Evolutionary conservation across 2,113 vertebrate genomes (phyloP).

Genomic region (Halichoerus grypus): DNA sequence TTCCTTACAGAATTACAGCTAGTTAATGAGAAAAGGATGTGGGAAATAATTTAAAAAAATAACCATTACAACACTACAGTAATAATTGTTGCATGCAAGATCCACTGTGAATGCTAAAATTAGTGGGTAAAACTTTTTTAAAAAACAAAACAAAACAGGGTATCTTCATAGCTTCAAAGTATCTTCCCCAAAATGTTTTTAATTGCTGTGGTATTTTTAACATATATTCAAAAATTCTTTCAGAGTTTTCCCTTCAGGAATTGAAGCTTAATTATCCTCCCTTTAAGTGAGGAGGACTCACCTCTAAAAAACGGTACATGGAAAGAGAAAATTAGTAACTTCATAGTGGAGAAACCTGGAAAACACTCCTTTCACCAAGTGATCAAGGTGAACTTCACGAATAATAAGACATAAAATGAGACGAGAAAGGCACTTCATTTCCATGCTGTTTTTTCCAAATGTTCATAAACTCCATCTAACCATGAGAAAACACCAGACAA

Average conservation of each 20-base stretch:
- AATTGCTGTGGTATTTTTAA: not conserved
- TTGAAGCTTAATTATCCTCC: not conserved
- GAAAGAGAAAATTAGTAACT: not conserved
- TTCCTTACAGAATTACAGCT: not conserved
- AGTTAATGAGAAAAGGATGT: not conserved
- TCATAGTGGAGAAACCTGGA: not conserved
- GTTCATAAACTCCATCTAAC: not conserved
- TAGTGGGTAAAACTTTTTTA: not conserved
- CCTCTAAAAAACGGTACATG: not conserved
- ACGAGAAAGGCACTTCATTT: not conserved
- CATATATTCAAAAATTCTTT: not conserved
- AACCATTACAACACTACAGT: not conserved
- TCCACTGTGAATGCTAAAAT: not conserved
- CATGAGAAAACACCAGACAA: not conserved
- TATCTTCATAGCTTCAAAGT: not conserved
- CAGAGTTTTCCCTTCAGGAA: not conserved
- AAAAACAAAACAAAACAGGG: not conserved
- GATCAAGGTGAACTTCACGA: not conserved
- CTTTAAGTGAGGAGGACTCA: not conserved
- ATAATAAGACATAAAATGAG: not conserved
- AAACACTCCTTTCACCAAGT: not conserved
- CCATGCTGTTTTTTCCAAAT: not conserved
- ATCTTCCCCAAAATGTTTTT: not conserved
- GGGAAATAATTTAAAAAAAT: not conserved
- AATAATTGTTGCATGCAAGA: not conserved